These are phyloP conservation scores for Neodiprion lecontei DNA, from an alignment of 1,140 invertebrate species.

Conservation along the genomic window DNA sequence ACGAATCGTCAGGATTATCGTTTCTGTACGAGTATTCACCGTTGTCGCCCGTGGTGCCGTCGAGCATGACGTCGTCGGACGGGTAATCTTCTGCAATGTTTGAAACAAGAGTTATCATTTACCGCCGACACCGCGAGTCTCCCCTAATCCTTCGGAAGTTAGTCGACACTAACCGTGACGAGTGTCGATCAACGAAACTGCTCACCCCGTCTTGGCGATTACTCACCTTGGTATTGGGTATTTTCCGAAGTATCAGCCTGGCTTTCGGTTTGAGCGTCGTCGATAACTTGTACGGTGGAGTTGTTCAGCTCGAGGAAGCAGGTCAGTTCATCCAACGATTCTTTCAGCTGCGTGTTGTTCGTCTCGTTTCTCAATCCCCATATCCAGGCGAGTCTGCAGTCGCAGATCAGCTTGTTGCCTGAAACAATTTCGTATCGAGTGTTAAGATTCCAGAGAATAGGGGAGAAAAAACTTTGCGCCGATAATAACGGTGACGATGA, in stretches of 20 bases:
- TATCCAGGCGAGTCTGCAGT: slow-evolving; percentile 80
- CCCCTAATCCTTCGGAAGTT: neutral
- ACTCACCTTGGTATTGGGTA: slow-evolving; percentile 46
- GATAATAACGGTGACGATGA: neutral
- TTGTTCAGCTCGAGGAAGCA: slow-evolving; percentile 69
- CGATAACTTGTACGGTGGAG: slow-evolving; percentile 41
- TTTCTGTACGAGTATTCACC: slow-evolving; percentile 38
- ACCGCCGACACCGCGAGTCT: slow-evolving; percentile 11
- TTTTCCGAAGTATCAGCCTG: slow-evolving; percentile 43
- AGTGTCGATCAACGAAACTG: neutral
- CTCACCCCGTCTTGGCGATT: neutral
- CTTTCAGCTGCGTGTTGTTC: slow-evolving; percentile 70
- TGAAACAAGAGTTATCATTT: slow-evolving; percentile 6
- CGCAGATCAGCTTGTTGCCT: slow-evolving; percentile 82
- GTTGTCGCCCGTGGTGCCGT: slow-evolving; percentile 30
- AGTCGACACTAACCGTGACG: too few species aligned
- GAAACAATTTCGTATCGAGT: slow-evolving; percentile 32
- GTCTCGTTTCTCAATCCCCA: slow-evolving; percentile 76
- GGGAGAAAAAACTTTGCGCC: slow-evolving; percentile 16
- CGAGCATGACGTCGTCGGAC: slow-evolving; percentile 21
- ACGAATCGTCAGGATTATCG: slow-evolving; percentile 37
- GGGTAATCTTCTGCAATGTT: slow-evolving; percentile 7
- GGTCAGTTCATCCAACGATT: slow-evolving; percentile 70
- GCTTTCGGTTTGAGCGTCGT: slow-evolving; percentile 41
- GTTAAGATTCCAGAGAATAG: slow-evolving; percentile 1